Evolutionary conservation across 2,797 vertebrate genomes (phyloP).

Genomic region (Poecile montanus): DNA sequence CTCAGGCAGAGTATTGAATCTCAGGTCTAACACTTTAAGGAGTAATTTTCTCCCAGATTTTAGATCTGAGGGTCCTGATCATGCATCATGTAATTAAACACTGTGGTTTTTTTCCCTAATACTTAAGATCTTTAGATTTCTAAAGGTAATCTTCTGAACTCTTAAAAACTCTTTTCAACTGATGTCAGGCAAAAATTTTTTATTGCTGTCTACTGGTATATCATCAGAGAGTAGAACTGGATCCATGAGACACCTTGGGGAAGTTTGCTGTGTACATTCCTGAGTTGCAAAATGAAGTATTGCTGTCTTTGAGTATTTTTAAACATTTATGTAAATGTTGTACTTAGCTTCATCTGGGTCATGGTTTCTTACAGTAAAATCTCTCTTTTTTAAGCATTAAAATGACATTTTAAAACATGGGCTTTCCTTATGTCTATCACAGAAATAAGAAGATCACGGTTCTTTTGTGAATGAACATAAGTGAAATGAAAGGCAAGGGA

Average conservation of each 20-base stretch:
- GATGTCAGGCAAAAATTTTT: not conserved
- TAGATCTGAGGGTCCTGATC: not conserved
- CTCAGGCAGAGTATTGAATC: not conserved
- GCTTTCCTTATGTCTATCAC: not conserved
- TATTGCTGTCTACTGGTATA: not conserved
- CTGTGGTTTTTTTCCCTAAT: accelerated
- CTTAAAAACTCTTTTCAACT: not conserved
- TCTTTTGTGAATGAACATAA: not conserved
- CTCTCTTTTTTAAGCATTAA: not conserved
- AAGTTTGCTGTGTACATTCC: not conserved
- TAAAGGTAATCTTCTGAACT: not conserved
- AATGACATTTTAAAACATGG: not conserved
- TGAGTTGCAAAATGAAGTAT: not conserved
- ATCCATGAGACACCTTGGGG: not conserved
- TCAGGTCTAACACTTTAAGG: not conserved
- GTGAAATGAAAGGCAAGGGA: not conserved
- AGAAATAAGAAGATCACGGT: not conserved
- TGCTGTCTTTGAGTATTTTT: not conserved
- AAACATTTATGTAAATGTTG: not conserved
- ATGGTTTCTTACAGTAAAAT: not conserved
- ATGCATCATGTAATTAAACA: not conserved
- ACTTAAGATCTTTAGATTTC: not conserved
- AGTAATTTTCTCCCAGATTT: not conserved
- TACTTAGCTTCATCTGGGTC: not conserved
- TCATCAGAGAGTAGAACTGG: not conserved